Conservation (phyloP, 2,888 invertebrate genomes). For the Eupithecia subfuscata region DNA sequence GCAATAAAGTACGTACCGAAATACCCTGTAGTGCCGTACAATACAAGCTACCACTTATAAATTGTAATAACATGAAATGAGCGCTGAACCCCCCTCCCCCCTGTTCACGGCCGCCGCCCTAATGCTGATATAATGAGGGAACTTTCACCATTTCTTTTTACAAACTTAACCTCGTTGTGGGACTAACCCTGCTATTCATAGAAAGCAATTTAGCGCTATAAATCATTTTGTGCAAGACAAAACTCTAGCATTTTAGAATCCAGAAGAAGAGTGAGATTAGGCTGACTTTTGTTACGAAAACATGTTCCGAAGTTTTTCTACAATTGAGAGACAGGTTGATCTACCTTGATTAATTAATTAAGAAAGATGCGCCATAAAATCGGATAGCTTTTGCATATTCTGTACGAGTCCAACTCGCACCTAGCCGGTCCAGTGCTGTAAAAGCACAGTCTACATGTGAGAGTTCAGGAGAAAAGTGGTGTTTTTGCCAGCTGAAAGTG, state of each 20-base stretch:
- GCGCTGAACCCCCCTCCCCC: conserved; percentile 16
- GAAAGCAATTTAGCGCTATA: conserved; percentile 8
- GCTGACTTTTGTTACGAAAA: background rate
- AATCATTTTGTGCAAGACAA: conserved; percentile 4
- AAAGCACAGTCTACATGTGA: background rate
- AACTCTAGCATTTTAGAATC: background rate
- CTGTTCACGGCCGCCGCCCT: conserved; percentile 50
- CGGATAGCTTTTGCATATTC: too few species aligned
- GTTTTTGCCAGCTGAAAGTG: conserved; percentile 50
- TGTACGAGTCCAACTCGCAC: background rate
- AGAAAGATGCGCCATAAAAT: too few species aligned
- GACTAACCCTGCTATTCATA: conserved; percentile 14
- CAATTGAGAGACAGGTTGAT: background rate
- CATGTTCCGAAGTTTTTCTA: background rate
- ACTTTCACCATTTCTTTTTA: conserved; percentile 76
- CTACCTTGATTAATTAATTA: background rate
- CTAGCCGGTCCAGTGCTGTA: background rate
- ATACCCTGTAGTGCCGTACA: background rate
- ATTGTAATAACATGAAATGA: conserved; percentile 30
- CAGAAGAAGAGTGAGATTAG: background rate
- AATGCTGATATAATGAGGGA: conserved; percentile 77
- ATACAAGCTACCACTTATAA: conserved; percentile 9
- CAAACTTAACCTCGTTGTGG: conserved; percentile 57
- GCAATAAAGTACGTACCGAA: conserved; percentile 1
- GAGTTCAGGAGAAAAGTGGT: conserved; percentile 18